Evolutionary conservation across 2,113 vertebrate genomes (phyloP).

Genomic region (Ammospiza caudacuta): DNA sequence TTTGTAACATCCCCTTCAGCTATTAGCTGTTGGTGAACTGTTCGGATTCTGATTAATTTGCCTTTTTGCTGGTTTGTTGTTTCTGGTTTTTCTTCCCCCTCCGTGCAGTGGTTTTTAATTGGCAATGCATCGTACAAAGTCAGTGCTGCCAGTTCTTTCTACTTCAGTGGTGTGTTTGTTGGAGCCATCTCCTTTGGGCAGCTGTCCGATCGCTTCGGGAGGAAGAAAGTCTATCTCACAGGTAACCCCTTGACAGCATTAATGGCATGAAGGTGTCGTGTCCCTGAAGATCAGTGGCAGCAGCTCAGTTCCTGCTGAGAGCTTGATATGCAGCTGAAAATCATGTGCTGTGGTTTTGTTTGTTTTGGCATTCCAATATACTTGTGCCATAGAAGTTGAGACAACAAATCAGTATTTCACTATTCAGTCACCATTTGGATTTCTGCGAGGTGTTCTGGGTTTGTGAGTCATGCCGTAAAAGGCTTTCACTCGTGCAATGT

Average conservation of each 20-base stretch:
- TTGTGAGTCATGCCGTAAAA: fast-evolving
- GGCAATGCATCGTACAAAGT: slow-evolving; percentile 79
- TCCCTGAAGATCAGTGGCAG: neutral
- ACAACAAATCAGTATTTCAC: neutral
- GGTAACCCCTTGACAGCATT: slow-evolving; percentile 52
- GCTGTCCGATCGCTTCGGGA: slow-evolving; percentile 80
- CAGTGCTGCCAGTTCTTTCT: slow-evolving; percentile 78
- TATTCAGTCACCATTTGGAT: neutral
- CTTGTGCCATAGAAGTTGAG: neutral
- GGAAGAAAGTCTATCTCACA: slow-evolving; percentile 81
- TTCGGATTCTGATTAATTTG: neutral
- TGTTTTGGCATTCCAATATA: neutral
- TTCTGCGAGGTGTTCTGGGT: neutral
- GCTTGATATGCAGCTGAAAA: neutral
- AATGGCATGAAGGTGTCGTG: fast-evolving
- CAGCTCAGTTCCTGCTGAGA: neutral
- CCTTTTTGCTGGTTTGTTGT: neutral
- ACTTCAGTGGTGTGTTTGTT: slow-evolving; percentile 83
- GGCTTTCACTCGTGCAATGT: neutral
- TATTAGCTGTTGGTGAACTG: neutral
- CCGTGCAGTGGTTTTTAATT: slow-evolving; percentile 80
- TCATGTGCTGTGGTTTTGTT: neutral
- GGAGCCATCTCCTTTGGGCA: slow-evolving; percentile 82
- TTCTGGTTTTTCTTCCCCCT: neutral
- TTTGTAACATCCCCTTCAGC: neutral